Evolutionary conservation across 2,113 vertebrate species (phyloP).

Genomic region (Turdus rufiventris): DNA sequence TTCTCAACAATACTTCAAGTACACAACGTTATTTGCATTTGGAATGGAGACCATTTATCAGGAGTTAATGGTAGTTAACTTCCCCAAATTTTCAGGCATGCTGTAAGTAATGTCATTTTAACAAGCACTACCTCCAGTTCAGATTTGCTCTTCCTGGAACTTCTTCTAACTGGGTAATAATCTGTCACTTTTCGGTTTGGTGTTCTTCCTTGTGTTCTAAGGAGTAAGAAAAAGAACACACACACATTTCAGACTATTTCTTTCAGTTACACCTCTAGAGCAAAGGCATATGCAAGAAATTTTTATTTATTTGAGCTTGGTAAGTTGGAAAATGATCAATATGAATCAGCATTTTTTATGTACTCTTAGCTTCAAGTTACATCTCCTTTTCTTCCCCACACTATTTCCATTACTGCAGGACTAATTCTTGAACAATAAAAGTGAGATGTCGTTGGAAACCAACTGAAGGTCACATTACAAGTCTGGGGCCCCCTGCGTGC

Average conservation of each 20-base stretch:
- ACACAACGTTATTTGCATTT: not conserved
- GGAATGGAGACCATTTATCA: not conserved
- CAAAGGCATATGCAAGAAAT: not conserved
- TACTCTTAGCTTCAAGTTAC: not conserved
- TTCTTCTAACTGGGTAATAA: slow-evolving; percentile 90
- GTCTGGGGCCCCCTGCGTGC: not conserved
- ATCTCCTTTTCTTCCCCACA: not conserved
- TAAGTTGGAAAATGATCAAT: not conserved
- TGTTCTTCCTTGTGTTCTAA: slow-evolving; percentile 79
- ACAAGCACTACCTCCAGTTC: slow-evolving; percentile 82
- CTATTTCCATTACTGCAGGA: not conserved
- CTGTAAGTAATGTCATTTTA: not conserved
- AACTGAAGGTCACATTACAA: not conserved
- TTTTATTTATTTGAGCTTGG: not conserved
- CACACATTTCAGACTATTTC: not conserved
- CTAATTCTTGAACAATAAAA: not conserved
- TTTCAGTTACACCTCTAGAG: not conserved
- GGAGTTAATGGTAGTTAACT: not conserved
- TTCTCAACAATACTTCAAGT: not conserved
- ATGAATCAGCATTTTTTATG: not conserved
- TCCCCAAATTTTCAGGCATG: rapidly evolving
- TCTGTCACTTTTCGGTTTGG: slow-evolving; percentile 92
- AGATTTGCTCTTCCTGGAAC: slow-evolving; percentile 88
- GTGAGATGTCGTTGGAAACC: not conserved
- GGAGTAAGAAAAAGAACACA: not conserved